Evolutionary conservation across 2,888 invertebrate genomes (phyloP), one percentile per base, ranked within the genome.

Genomic region (Bedellia somnulentella): DNA sequence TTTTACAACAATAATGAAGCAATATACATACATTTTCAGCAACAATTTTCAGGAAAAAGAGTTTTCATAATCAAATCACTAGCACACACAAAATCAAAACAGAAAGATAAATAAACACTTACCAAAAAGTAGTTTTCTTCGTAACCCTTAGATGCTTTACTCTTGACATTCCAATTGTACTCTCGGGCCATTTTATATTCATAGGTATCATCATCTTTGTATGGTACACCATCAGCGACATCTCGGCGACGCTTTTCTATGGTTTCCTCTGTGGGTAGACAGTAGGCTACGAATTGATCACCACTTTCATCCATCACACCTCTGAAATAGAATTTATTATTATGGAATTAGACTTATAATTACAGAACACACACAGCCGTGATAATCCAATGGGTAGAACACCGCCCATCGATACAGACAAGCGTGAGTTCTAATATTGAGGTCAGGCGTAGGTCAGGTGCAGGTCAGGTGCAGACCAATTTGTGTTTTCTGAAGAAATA

Each of bases 281-380:
- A 99, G 68, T 99, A 98, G 0, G 97, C 98, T 0, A 99, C 98
- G 67, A 98, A 99, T 63, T 98, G 97, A 64, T 98, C 96, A 13
- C 98, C 97, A 49, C 93, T 94, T 66, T 96, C 95, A 54, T 99
- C 98, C 89, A 96, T 95, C 57, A 99, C 97, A 86, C 98, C 99
- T 59, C 93, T 92, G 59, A 11, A 64, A 68, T 18, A 6, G 9
- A 18, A 18, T 6, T 18, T n/a, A 21, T 21, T 10, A 21, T 21
- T 21, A 3, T 21, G 2, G 8, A 21, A n/a, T 21, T 3, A 21
- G n/a, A 21, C n/a, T 21, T 10, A 21, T n/a, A 21, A 10, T 21
- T 21, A 3, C 21, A 3, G 21, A 8, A n/a, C 8, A 21, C 9
- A 2, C 8, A 21, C 3, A 3, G n/a, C n/a, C n/a, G n/a, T n/a